These are phyloP conservation scores for Isurus oxyrinchus DNA, from an alignment of 2,113 vertebrate genomes.

Conservation along the genomic window DNA sequence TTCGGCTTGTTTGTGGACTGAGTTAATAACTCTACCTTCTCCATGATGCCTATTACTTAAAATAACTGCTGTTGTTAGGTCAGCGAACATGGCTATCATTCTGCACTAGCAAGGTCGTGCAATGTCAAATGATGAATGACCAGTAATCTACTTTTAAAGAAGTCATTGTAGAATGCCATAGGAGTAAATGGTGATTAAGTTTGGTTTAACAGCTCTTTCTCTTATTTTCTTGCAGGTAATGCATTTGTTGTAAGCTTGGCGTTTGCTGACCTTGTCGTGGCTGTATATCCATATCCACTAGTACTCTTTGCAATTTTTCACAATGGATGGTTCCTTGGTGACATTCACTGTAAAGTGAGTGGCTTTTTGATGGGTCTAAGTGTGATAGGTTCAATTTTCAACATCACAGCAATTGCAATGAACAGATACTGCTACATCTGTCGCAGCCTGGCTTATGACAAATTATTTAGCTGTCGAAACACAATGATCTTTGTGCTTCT, in stretches of 20 bases:
- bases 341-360: conserved; percentile 81
- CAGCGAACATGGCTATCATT: neutral
- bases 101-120: neutral
- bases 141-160: neutral
- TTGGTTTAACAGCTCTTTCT: conserved; percentile 38
- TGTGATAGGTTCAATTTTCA: conserved; percentile 85
- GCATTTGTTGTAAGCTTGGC: conserved; percentile 86
- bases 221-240: conserved; percentile 65
- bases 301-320: conserved; percentile 79
- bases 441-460: conserved; percentile 72
- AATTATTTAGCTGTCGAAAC: conserved; percentile 70
- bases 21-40: neutral
- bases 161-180: too few relatives aligned
- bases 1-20: neutral
- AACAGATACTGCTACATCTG: conserved; percentile 87
- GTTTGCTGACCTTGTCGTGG: conserved; percentile 79
- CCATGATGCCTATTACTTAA: neutral
- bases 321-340: conserved; percentile 75
- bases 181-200: neutral
- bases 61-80: neutral
- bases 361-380: conserved; percentile 87
- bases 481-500: conserved; percentile 70
- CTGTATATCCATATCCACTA: conserved; percentile 82
- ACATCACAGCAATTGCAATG: conserved; percentile 81
- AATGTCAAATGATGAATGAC: neutral